phyloP scores from a whole-genome alignment of 2,888 invertebrate species.

The Tuberolachnus salignus region DNA sequence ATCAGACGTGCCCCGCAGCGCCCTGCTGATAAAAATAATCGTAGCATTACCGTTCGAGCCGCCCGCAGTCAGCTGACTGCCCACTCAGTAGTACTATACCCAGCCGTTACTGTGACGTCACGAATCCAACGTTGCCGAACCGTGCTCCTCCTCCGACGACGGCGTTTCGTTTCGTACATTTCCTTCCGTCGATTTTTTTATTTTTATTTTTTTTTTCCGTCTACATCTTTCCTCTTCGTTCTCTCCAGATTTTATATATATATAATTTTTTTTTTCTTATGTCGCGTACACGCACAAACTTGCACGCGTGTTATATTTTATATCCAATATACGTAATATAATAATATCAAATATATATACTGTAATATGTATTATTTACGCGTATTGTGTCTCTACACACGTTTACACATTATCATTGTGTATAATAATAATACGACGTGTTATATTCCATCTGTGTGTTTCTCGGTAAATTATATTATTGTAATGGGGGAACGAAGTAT shows the following conservation, averaged over 20 bases:
- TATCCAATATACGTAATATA: not conserved
- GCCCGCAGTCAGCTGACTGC: constrained; percentile 52
- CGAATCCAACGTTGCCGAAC: constrained; percentile 38
- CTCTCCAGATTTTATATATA: not conserved
- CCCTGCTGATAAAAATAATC: constrained; percentile 55
- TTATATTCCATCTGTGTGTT: constrained; percentile 41
- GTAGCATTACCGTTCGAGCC: constrained; percentile 55
- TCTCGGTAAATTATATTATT: constrained; percentile 28
- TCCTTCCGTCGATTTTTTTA: constrained; percentile 26
- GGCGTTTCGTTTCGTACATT: constrained; percentile 11
- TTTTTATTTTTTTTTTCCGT: constrained; percentile 3
- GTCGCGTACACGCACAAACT: not conserved
- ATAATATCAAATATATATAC: not conserved
- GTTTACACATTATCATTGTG: not conserved
- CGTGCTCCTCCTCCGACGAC: not conserved
- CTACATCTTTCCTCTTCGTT: constrained; percentile 7
- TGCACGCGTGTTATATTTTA: not conserved
- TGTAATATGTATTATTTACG: not conserved
- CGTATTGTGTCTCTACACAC: not conserved
- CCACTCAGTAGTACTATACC: constrained; percentile 54
- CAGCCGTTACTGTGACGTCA: constrained; percentile 40
- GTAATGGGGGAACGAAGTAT: not conserved
- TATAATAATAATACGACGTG: no score
- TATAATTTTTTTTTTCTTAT: not conserved
- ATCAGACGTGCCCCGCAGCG: constrained; percentile 56